Percentiles rank a stretch among this genome's conserved stretches.
phyloP scores from a whole-genome alignment of 2,797 vertebrate genomes.

The Cyclopterus lumpus region DNA sequence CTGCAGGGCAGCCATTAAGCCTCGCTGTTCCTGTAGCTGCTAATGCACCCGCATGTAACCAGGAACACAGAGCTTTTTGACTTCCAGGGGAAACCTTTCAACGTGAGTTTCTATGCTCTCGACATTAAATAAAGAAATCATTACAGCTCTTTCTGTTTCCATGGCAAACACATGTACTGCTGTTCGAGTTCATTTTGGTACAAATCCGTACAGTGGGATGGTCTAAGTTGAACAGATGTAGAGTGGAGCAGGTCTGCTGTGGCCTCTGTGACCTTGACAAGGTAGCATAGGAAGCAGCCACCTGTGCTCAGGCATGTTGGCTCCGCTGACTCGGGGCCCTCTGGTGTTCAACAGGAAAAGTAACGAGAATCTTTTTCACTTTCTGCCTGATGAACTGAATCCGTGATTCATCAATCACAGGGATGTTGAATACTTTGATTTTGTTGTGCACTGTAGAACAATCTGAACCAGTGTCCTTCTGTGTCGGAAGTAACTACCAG shows the following conservation, averaged over 20 bases:
- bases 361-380: not conserved
- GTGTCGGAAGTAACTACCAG: not conserved
- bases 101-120: not conserved
- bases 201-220: not conserved
- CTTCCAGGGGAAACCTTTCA: not conserved
- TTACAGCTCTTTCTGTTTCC: not conserved
- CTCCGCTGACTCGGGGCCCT: constrained; percentile 40
- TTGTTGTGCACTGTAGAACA: not conserved
- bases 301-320: constrained; percentile 26
- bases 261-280: constrained; percentile 46
- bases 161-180: not conserved
- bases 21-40: not conserved
- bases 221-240: constrained; percentile 39
- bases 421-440: not conserved
- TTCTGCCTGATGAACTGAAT: not conserved
- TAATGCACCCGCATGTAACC: not conserved
- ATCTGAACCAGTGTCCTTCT: not conserved
- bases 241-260: constrained; percentile 7
- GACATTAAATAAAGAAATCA: not conserved
- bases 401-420: too few species aligned
- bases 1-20: not conserved
- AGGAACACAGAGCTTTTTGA: not conserved
- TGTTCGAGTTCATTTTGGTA: constrained; percentile 5
- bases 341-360: constrained; percentile 53
- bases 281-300: constrained; percentile 24